Conservation (phyloP, 2,888 invertebrate genomes). For the Palloptera scutellata region DNA sequence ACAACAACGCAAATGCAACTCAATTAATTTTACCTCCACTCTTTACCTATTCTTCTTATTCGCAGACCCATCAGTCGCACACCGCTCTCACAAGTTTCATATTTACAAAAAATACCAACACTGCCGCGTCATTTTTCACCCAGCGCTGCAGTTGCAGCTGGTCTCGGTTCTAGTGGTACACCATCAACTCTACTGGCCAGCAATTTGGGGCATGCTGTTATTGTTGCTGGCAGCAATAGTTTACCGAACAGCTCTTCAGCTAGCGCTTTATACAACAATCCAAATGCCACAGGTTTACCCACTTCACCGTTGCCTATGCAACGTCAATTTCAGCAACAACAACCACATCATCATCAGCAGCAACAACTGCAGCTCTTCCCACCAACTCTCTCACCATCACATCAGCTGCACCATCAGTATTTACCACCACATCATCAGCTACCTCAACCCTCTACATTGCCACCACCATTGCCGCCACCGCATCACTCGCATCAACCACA, state of each 20-base stretch:
- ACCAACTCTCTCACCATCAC: constrained; percentile 36
- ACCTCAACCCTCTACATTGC: constrained; percentile 37
- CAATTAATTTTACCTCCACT: constrained; percentile 40
- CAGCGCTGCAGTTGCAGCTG: constrained; percentile 36
- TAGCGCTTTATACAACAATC: constrained; percentile 54
- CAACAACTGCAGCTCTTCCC: constrained; percentile 33
- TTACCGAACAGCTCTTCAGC: constrained; percentile 61
- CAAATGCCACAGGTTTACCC: constrained; percentile 53
- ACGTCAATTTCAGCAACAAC: constrained; percentile 50
- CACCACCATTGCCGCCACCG: constrained; percentile 35
- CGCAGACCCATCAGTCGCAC: constrained; percentile 62
- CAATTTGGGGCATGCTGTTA: constrained; percentile 10
- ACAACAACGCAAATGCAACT: constrained; percentile 36
- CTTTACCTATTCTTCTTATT: constrained; percentile 23
- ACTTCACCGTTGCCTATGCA: constrained; percentile 61
- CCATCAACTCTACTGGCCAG: constrained; percentile 17
- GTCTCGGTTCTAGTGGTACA: constrained; percentile 28
- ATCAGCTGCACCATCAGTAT: constrained; percentile 48
- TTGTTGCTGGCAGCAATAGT: constrained; percentile 26
- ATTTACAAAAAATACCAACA: constrained; percentile 62
- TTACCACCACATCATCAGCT: constrained; percentile 56
- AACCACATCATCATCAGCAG: constrained; percentile 37
- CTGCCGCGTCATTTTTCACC: constrained; percentile 62
- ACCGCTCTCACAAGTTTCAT: constrained; percentile 60
- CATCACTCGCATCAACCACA: constrained; percentile 43